Percentiles rank a stretch among this genome's conserved stretches.
Conservation (phyloP, 2,888 invertebrate species). For the Eupithecia insigniata region DNA sequence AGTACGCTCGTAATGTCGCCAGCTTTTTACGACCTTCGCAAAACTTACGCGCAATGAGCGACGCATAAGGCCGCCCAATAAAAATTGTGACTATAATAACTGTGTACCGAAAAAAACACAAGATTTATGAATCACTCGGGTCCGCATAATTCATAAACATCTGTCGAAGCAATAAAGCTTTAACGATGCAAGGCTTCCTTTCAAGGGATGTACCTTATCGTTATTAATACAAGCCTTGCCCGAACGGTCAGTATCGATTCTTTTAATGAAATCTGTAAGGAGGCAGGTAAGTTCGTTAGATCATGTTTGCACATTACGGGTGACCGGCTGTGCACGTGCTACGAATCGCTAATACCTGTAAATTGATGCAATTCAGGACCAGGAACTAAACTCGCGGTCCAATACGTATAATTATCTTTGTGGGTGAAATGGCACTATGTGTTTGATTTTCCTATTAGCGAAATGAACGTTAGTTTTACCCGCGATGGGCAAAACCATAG, state of each 20-base stretch:
- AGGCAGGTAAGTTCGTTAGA: slow-evolving; percentile 38
- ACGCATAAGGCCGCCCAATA: slow-evolving; percentile 33
- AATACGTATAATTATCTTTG: slow-evolving; percentile 27
- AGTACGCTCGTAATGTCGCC: not conserved
- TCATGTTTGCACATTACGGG: slow-evolving; percentile 31
- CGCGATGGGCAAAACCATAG: no score
- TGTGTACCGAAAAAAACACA: slow-evolving; percentile 54
- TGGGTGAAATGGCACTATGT: slow-evolving; percentile 9
- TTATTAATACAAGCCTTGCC: slow-evolving; percentile 40
- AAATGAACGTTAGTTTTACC: not conserved
- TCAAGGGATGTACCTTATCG: slow-evolving; percentile 40
- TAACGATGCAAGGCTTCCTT: slow-evolving; percentile 63
- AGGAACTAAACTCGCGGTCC: slow-evolving; percentile 24
- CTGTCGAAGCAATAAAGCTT: slow-evolving; percentile 68
- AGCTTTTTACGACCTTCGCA: slow-evolving; percentile 23
- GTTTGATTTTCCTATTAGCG: not conserved
- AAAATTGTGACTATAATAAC: slow-evolving; percentile 39
- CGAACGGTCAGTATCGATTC: slow-evolving; percentile 37
- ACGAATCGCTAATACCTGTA: slow-evolving; percentile 31
- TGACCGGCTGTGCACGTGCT: slow-evolving; percentile 35
- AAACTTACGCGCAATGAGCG: slow-evolving; percentile 17
- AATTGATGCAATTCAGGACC: slow-evolving; percentile 34
- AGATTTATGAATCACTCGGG: slow-evolving; percentile 61
- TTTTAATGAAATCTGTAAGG: slow-evolving; percentile 36
- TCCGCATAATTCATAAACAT: slow-evolving; percentile 70